phyloP scores from a whole-genome alignment of 2,888 invertebrate genomes.

The Pristionchus exspectatus region DNA sequence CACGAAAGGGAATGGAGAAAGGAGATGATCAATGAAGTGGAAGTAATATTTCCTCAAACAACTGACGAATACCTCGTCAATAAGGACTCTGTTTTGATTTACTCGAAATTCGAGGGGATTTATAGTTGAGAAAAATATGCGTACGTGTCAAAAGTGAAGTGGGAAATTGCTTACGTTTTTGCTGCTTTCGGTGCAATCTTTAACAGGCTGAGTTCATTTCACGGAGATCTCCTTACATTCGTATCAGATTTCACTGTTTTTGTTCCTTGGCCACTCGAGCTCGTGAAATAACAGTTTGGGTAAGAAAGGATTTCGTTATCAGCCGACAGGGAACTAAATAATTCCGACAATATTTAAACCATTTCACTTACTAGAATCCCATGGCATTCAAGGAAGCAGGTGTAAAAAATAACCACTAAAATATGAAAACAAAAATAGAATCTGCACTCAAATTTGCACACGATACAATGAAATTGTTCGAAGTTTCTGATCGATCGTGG shows the following conservation, averaged over 20 bases:
- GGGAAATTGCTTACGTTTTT: background rate
- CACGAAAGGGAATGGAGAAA: background rate
- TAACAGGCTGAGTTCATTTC: background rate
- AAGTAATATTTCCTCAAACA: background rate
- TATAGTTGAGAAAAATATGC: background rate
- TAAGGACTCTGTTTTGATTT: background rate
- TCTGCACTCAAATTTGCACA: background rate
- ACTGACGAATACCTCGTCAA: background rate
- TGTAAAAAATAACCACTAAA: background rate
- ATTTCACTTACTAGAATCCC: background rate
- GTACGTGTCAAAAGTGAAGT: background rate
- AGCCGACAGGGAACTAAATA: background rate
- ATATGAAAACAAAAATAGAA: background rate
- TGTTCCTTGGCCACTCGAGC: background rate
- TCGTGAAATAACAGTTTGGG: background rate
- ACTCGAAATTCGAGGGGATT: background rate
- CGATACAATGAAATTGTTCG: too few relatives aligned
- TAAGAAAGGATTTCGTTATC: background rate
- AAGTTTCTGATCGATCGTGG: too few relatives aligned
- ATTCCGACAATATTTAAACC: background rate
- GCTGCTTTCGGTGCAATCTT: background rate
- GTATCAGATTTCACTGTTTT: constrained; percentile 4
- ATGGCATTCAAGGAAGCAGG: background rate
- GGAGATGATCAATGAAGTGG: background rate
- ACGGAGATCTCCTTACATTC: background rate